phyloP scores from a whole-genome alignment of 2,888 invertebrate genomes.

The Tachystola acroxantha region DNA sequence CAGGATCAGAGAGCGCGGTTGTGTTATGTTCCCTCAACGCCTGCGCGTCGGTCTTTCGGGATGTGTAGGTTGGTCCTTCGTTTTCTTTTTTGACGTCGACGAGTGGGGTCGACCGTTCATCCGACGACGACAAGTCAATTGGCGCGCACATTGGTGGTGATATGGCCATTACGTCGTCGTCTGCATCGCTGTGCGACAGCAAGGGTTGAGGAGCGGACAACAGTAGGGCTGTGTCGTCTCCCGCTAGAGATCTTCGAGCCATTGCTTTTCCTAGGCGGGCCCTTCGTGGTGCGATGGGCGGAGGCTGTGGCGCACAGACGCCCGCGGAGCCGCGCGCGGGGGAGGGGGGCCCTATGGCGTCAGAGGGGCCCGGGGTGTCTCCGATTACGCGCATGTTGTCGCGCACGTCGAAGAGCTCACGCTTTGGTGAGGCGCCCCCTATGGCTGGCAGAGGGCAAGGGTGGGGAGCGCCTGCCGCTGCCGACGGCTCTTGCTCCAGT shows the following conservation, averaged over 20 bases:
- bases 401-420: slow-evolving; percentile 58
- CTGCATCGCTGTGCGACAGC: slow-evolving; percentile 60
- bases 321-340: slow-evolving; percentile 84
- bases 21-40: slow-evolving; percentile 64
- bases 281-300: slow-evolving; percentile 58
- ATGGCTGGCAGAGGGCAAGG: slow-evolving; percentile 59
- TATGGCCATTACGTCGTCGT: slow-evolving; percentile 72
- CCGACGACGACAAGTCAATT: slow-evolving; percentile 70
- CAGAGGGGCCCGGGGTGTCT: slow-evolving; percentile 51
- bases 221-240: slow-evolving; percentile 73
- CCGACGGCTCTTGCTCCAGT: slow-evolving; percentile 53
- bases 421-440: slow-evolving; percentile 68
- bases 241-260: slow-evolving; percentile 80
- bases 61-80: slow-evolving; percentile 57
- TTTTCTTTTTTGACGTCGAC: slow-evolving; percentile 72
- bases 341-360: slow-evolving; percentile 80
- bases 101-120: slow-evolving; percentile 62
- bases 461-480: slow-evolving; percentile 58
- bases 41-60: slow-evolving; percentile 61
- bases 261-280: slow-evolving; percentile 80
- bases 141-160: slow-evolving; percentile 64
- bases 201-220: slow-evolving; percentile 48
- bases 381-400: slow-evolving; percentile 54
- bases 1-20: slow-evolving; percentile 34
- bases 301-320: slow-evolving; percentile 80